Base-by-base conservation (phyloP, 2,113 vertebrate species). In the Numenius arquata region DNA sequence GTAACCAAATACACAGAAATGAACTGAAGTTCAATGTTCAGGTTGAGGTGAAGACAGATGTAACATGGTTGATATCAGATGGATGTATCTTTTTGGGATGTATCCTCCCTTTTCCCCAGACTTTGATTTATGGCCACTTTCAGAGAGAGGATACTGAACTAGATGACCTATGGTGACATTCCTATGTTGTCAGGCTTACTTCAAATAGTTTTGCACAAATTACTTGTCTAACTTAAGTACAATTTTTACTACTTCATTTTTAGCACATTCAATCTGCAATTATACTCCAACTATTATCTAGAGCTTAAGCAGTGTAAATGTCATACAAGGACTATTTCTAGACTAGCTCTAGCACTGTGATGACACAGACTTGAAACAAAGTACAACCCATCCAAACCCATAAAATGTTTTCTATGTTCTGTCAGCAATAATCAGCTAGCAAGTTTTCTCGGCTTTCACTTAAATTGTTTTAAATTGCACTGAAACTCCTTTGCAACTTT, bases 91-190 rank as follows among this genome's bases (percentile, higher is more conserved):
- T 82, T 18, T 4, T 12, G 45, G 45, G 45, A 19, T 45, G 19
- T 61, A 6, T 6, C 16, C 25, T 41, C 52, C 14, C 10, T 63
- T 30, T 17, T 6, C 47, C 32, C 30, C 7, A 4, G 7, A 47
- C 20, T 43, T 73, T 15, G 36, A n/a, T n/a, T 41, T 36, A 34
- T 12, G 7, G 25, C 16, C 9, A 8, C 48, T 68, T 59, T 30
- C 32, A 80, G n/a, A 70, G 21, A 8, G 18, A 56, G 6, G 14
- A 65, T 5, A 55, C 25, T 38, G 26, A 67, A 48, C 6, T 3
- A 30, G 8, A 14, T 30, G 25, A 50, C 12, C 21, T 29, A 8
- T 0, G 1, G 11, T 38, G 34, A 38, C 25, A 47, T 45, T 61
- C 6, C 12, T 9, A 1, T 17, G 5, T 70, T 85, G 40, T 56